These are phyloP conservation scores for Lamellibrachia satsuma DNA, from an alignment of 2,888 invertebrate species.

Conservation along the genomic window DNA sequence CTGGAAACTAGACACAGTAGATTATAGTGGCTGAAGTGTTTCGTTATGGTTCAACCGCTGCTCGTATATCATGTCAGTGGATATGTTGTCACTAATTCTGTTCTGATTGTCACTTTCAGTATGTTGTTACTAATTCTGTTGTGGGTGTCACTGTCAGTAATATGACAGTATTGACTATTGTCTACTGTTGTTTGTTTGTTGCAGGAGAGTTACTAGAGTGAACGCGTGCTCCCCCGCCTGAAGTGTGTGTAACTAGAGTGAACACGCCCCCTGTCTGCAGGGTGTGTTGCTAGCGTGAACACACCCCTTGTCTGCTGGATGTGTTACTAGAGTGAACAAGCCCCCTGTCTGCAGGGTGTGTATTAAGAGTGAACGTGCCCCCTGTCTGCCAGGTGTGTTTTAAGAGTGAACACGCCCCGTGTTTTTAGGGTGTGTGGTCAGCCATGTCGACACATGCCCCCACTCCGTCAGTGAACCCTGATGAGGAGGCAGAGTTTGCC, in stretches of 20 bases:
- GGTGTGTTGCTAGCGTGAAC: background rate
- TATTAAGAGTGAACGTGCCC: background rate
- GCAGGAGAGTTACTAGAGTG: too few relatives aligned
- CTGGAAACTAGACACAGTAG: background rate
- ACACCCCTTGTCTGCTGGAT: background rate
- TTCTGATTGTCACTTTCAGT: too few relatives aligned
- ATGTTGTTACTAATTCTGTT: too few relatives aligned
- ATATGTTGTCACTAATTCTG: too few relatives aligned
- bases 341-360: background rate
- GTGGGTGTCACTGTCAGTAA: too few relatives aligned
- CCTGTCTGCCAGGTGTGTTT: background rate
- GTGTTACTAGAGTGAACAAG: background rate
- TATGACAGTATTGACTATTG: too few relatives aligned
- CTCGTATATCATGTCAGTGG: background rate
- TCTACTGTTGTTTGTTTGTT: too few relatives aligned
- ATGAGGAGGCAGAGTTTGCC: constrained; percentile 31
- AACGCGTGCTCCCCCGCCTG: too few relatives aligned
- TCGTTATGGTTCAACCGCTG: background rate
- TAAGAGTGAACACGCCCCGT: too few relatives aligned
- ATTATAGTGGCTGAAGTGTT: background rate
- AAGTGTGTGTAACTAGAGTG: too few relatives aligned
- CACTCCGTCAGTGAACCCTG: background rate
- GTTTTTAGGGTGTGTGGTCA: background rate
- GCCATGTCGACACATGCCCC: background rate
- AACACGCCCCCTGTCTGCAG: background rate